Evolutionary conservation across 2,888 invertebrate genomes (phyloP).

Genomic region (Epsilonema sp.): DNA sequence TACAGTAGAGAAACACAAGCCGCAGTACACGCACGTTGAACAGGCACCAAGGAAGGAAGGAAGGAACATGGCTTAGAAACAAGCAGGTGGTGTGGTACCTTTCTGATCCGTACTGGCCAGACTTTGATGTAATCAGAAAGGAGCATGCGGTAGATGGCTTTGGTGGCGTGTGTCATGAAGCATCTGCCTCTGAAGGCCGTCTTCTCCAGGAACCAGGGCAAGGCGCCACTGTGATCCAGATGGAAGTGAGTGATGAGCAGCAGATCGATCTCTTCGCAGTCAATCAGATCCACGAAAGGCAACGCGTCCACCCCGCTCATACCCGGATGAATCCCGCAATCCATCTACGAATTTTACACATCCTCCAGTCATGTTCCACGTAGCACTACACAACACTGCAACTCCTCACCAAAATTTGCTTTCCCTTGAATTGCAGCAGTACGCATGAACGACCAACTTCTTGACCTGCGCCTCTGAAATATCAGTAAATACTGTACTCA

Average conservation of each 20-base stretch:
- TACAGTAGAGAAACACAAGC: too few relatives aligned
- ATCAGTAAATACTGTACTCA: too few relatives aligned
- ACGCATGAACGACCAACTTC: constrained; percentile 97
- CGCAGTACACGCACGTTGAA: too few relatives aligned
- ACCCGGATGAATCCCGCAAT: constrained; percentile 97
- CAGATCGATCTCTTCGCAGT: constrained; percentile 81
- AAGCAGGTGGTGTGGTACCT: too few relatives aligned
- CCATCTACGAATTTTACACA: too few relatives aligned
- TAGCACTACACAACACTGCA: too few relatives aligned
- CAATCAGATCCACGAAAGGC: constrained; percentile 89
- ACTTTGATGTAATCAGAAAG: constrained; percentile 98
- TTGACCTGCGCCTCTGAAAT: constrained; percentile 67
- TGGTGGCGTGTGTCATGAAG: constrained; percentile 99
- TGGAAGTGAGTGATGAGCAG: constrained; percentile 60
- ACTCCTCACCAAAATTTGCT: constrained; percentile 78
- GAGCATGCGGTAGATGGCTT: constrained; percentile 95
- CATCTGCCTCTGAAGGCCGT: constrained; percentile 79
- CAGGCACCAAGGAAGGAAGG: too few relatives aligned
- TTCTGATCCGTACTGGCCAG: constrained; percentile 34
- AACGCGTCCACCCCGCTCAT: constrained; percentile 88
- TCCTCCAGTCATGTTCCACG: too few relatives aligned
- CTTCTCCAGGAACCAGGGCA: constrained; percentile 92
- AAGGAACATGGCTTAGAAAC: too few relatives aligned
- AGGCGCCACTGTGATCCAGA: constrained; percentile 87
- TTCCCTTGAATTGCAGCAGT: constrained; percentile 93